phyloP scores from a whole-genome alignment of 2,888 invertebrate genomes.

The Eudemis profundana region DNA sequence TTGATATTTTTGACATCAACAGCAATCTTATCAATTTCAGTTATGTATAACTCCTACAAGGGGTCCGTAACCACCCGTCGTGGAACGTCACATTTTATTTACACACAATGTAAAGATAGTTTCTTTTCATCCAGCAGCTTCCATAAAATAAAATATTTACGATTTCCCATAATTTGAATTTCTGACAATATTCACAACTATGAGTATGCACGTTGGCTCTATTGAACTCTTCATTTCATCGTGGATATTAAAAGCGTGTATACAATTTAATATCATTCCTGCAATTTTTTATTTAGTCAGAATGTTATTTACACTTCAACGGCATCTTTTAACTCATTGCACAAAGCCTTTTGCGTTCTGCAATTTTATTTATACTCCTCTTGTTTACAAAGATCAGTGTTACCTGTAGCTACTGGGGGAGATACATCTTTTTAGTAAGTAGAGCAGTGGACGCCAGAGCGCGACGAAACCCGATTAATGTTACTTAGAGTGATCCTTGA shows the following conservation, averaged over 20 bases:
- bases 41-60: no score
- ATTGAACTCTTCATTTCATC: not conserved
- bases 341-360: not conserved
- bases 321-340: not conserved
- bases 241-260: conserved; percentile 11
- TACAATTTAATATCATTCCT: conserved; percentile 3
- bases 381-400: conserved; percentile 19
- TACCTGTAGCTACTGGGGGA: conserved; percentile 14
- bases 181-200: not conserved
- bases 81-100: no score
- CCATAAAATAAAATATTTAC: no score
- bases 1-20: no score
- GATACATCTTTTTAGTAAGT: conserved; percentile 44
- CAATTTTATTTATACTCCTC: conserved; percentile 3
- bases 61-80: no score
- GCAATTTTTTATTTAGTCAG: conserved; percentile 1
- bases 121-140: no score
- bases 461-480: conserved; percentile 77
- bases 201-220: not conserved
- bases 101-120: no score
- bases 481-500: conserved; percentile 79
- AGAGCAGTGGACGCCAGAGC: conserved; percentile 46
- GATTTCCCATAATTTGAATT: not conserved
- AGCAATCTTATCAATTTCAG: no score
- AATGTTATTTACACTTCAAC: not conserved